These are phyloP conservation scores for Rhinogobius similis DNA, from an alignment of 2,113 vertebrate genomes.

Conservation along the genomic window DNA sequence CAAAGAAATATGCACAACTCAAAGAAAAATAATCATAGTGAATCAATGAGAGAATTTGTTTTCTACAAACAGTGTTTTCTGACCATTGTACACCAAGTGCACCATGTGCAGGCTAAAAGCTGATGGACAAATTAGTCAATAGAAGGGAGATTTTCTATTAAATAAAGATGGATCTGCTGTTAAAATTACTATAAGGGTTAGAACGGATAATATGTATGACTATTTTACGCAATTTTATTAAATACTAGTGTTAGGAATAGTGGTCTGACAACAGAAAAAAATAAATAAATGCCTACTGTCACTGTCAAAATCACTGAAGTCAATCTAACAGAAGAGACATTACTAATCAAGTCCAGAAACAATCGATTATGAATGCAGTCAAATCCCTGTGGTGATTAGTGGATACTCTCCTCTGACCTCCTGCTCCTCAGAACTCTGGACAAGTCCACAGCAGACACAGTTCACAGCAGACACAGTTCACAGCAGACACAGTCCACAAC, in stretches of 20 bases:
- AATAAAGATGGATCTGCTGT: background rate
- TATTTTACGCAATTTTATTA: background rate
- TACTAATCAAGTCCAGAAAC: conserved; percentile 60
- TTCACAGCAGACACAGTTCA: too few species aligned
- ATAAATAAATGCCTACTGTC: background rate
- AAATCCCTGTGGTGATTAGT: conserved; percentile 61
- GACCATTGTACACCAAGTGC: background rate
- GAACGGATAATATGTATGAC: too few species aligned
- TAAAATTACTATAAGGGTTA: background rate
- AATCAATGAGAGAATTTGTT: background rate
- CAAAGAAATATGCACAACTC: background rate
- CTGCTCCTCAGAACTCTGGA: conserved; percentile 36
- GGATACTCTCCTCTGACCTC: conserved; percentile 52
- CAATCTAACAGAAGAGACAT: conserved; percentile 48
- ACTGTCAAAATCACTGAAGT: conserved; percentile 45
- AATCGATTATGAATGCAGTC: conserved; percentile 70
- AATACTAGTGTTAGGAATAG: too few species aligned
- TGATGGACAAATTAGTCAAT: background rate
- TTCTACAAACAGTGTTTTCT: background rate
- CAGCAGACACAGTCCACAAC: too few species aligned
- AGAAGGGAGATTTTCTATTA: background rate
- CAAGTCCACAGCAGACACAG: conserved; percentile 10
- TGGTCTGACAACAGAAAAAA: background rate
- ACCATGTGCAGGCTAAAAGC: too few species aligned
- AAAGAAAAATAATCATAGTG: background rate